phyloP scores from a whole-genome alignment of 2,113 vertebrate genomes.

The Piprites chloris region DNA sequence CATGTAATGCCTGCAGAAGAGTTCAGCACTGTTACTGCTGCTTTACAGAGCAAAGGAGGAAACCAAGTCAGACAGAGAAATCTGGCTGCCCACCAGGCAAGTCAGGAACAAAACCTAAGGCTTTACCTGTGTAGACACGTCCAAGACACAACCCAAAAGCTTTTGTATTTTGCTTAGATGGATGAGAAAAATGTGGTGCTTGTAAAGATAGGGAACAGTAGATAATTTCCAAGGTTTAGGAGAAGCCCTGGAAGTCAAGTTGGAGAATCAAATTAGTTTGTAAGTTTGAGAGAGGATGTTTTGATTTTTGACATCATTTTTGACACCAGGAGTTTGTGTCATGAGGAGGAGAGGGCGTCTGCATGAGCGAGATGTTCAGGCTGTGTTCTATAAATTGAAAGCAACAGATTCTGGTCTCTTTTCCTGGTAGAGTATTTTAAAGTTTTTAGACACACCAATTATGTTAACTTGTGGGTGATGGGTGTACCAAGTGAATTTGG shows the following conservation, averaged over 20 bases:
- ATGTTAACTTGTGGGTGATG: neutral
- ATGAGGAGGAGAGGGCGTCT: rapidly evolving
- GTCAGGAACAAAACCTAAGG: neutral
- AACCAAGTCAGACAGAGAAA: neutral
- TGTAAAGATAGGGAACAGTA: neutral
- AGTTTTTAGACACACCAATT: neutral
- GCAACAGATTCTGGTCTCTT: neutral
- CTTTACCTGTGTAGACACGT: rapidly evolving
- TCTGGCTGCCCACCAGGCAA: neutral
- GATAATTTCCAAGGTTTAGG: neutral
- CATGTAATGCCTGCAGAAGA: neutral
- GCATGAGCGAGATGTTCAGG: rapidly evolving
- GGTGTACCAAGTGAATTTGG: rapidly evolving
- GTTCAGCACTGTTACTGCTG: neutral
- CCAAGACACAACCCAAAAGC: neutral
- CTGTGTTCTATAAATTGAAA: neutral
- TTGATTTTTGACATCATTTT: neutral
- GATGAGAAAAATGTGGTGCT: neutral
- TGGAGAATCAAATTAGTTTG: neutral
- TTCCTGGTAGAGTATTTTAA: neutral
- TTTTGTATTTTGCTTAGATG: neutral
- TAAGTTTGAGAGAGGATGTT: neutral
- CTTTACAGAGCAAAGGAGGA: neutral
- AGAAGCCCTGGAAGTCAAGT: neutral
- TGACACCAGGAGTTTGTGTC: neutral